These are phyloP conservation scores for Lucilia cuprina DNA, from an alignment of 1,140 invertebrate genomes.

Conservation along the genomic window DNA sequence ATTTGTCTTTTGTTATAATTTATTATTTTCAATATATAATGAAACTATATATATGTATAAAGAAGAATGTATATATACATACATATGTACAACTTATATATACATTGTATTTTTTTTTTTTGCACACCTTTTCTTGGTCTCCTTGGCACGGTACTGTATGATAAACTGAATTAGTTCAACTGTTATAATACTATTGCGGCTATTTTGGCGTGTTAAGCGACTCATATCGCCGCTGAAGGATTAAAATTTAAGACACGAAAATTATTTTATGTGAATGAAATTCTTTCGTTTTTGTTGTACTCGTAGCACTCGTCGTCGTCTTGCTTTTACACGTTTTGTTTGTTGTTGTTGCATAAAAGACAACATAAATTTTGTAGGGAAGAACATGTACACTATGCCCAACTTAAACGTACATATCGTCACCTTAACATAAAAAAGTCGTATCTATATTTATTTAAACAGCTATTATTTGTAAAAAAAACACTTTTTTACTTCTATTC, in stretches of 20 bases:
- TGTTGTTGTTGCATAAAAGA: neutral
- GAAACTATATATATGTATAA: too few relatives aligned
- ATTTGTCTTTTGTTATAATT: neutral
- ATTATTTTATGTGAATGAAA: neutral
- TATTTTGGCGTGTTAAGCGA: conserved; percentile 56
- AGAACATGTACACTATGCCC: neutral
- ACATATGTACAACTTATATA: neutral
- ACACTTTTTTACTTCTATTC: too few relatives aligned
- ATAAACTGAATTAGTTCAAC: conserved; percentile 62
- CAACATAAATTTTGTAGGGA: neutral
- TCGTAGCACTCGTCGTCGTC: neutral
- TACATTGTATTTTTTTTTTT: neutral
- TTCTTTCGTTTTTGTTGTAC: neutral
- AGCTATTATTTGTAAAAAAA: too few relatives aligned
- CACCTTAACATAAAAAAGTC: too few relatives aligned
- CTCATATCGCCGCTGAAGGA: conserved; percentile 46
- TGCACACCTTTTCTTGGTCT: conserved; percentile 60
- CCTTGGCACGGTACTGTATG: conserved; percentile 61
- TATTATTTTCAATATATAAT: neutral
- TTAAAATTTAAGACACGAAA: conserved; percentile 16
- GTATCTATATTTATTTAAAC: too few relatives aligned
- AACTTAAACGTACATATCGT: too few relatives aligned
- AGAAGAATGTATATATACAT: too few relatives aligned
- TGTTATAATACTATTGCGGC: conserved; percentile 60
- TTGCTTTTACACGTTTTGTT: neutral